phyloP scores from a whole-genome alignment of 1,140 invertebrate species.

The Bilobella aurantiaca region DNA sequence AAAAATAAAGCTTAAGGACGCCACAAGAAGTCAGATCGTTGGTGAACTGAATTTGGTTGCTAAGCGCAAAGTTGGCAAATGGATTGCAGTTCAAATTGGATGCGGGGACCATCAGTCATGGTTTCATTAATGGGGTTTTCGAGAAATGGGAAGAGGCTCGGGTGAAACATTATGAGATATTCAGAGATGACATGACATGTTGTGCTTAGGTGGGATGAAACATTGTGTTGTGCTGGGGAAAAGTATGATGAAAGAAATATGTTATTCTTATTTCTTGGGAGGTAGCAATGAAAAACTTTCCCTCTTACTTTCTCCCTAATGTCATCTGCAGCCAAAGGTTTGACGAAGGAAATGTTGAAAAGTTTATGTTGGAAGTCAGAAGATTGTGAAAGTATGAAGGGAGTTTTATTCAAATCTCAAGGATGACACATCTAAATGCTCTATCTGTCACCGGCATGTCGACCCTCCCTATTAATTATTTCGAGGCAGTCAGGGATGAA shows the following conservation, averaged over 20 bases:
- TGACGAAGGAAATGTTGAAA: slow-evolving; percentile 21
- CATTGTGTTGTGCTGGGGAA: not conserved
- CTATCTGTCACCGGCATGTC: not conserved
- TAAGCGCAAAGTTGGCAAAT: not conserved
- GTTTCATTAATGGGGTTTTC: not conserved
- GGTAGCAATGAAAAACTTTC: slow-evolving; percentile 6
- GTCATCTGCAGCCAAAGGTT: slow-evolving; percentile 11
- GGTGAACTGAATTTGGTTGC: too few relatives aligned
- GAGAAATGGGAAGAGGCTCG: not conserved
- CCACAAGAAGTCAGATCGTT: too few relatives aligned
- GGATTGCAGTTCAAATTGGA: slow-evolving; percentile 4
- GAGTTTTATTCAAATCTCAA: slow-evolving; percentile 1
- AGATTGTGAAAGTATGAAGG: slow-evolving; percentile 3
- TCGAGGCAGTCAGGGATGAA: not conserved
- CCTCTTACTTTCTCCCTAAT: not conserved
- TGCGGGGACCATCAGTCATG: not conserved
- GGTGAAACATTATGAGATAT: slow-evolving; percentile 4
- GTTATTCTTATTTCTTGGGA: not conserved
- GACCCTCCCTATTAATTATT: not conserved
- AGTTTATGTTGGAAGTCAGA: slow-evolving; percentile 23
- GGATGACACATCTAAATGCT: not conserved
- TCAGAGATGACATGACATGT: slow-evolving; percentile 2
- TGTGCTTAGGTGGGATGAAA: not conserved
- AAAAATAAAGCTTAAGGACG: too few relatives aligned
- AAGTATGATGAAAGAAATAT: not conserved